Evolutionary conservation across 1,140 invertebrate genomes (phyloP).

Genomic region (Sycophila sp.): DNA sequence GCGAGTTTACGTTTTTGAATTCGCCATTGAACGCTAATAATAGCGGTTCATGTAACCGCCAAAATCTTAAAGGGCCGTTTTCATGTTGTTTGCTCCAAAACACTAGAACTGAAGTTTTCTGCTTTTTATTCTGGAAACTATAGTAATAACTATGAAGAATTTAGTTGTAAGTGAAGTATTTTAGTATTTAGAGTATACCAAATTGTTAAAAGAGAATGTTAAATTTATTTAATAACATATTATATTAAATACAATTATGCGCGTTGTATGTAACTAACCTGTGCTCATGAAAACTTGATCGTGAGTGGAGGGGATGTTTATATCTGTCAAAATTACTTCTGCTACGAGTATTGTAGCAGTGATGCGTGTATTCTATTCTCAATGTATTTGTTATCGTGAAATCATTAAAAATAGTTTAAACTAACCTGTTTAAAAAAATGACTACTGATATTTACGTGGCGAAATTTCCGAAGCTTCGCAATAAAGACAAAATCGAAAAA

Average conservation of each 20-base stretch:
- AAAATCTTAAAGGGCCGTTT: conserved; percentile 20
- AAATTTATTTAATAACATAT: too few species aligned
- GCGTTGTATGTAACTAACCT: too few species aligned
- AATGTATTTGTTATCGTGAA: background rate
- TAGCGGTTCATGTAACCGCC: conserved; percentile 26
- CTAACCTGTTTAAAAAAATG: background rate
- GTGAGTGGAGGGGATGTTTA: background rate
- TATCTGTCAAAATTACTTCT: conserved; percentile 26
- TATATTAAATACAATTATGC: too few species aligned
- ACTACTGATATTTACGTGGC: too few species aligned
- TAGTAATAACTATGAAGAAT: too few species aligned
- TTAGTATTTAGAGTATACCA: too few species aligned
- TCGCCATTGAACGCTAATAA: conserved; percentile 22
- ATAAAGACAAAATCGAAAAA: too few species aligned
- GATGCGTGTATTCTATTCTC: background rate
- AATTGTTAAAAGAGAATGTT: too few species aligned
- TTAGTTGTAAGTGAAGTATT: too few species aligned
- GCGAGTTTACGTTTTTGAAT: conserved; percentile 24
- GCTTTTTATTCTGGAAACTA: too few species aligned
- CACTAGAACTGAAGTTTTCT: too few species aligned
- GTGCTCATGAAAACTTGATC: background rate
- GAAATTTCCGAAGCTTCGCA: too few species aligned
- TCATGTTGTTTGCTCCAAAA: background rate
- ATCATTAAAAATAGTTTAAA: background rate
- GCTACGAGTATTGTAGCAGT: background rate